Evolutionary conservation across 2,888 invertebrate species (phyloP), one percentile per base, ranked within the genome.

Genomic region (Drosophila rellima): DNA sequence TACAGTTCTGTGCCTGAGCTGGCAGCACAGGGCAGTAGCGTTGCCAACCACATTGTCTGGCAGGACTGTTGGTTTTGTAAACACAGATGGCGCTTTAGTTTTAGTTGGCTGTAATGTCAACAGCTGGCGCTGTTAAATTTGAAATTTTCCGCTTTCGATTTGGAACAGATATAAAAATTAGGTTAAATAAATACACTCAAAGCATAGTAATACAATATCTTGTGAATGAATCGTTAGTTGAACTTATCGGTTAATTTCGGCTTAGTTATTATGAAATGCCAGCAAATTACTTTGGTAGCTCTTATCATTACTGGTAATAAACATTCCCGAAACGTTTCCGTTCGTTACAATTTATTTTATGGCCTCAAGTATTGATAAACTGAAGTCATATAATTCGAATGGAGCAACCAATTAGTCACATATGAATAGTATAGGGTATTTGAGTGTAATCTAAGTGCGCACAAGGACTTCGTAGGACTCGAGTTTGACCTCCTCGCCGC

Each of bases 391-490:
- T 15, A 18, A 47, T 18, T 5, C 4, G 3, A 26, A 29, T 26
- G 45, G 2, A 26, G 10, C 7, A 45, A n/a, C 3, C 10, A 44
- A 44, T 44, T 23, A 44, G 17, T 44, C 44, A 45, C 15, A 23
- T 15, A 45, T 23, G 23, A 4, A 45, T 45, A 5, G 26, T 5
- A 18, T 3, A 18, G 44, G 23, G 17, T 3, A 31, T 13, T 31
- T 10, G n/a, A 23, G 26, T 7, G 26, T 44, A n/a, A 26, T 20
- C 45, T 85, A 89, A 7, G 42, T 26, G 51, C 85, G 31, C 8
- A 95, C 94, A 5, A 96, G 94, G 52, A 95, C 94, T 91, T 96
- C 96, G 92, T 96, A 96, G 74, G 95, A 94, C 1, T 93, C 90
- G 69, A 95, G 94, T 60, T 93, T 93, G 73, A 94, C 92, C 90